Evolutionary conservation across 2,113 vertebrate genomes (phyloP).

Genomic region (Microcebus jonahi): DNA sequence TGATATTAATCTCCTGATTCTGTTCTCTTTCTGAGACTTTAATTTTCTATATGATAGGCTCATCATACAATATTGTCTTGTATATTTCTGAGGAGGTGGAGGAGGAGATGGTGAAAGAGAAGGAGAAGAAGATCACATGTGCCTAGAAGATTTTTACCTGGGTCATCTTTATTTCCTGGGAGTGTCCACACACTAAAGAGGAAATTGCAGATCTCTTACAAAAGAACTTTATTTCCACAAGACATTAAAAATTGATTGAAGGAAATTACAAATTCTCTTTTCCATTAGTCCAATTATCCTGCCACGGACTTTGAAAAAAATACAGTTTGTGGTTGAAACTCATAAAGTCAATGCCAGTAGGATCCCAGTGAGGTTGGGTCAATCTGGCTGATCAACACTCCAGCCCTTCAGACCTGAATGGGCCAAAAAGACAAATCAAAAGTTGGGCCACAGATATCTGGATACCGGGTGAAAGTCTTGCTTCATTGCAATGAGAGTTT

Average conservation of each 20-base stretch:
- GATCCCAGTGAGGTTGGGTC: background rate
- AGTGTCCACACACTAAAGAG: background rate
- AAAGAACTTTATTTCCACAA: background rate
- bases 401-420: background rate
- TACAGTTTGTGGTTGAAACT: background rate
- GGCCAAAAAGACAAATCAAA: background rate
- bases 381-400: background rate
- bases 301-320: background rate
- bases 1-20: background rate
- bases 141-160: background rate
- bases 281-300: background rate
- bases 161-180: background rate
- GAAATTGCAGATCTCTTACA: background rate
- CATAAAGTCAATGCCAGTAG: background rate
- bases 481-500: background rate
- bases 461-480: background rate
- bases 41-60: background rate
- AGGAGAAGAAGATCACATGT: background rate
- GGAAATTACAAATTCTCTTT: background rate
- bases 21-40: background rate
- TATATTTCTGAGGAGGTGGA: background rate
- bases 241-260: background rate
- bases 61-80: background rate
- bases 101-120: background rate
- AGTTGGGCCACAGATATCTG: background rate